Percentiles rank a stretch among this genome's conserved stretches.
Evolutionary conservation across 2,888 invertebrate genomes (phyloP).

Genomic region (Limenitis arthemis): DNA sequence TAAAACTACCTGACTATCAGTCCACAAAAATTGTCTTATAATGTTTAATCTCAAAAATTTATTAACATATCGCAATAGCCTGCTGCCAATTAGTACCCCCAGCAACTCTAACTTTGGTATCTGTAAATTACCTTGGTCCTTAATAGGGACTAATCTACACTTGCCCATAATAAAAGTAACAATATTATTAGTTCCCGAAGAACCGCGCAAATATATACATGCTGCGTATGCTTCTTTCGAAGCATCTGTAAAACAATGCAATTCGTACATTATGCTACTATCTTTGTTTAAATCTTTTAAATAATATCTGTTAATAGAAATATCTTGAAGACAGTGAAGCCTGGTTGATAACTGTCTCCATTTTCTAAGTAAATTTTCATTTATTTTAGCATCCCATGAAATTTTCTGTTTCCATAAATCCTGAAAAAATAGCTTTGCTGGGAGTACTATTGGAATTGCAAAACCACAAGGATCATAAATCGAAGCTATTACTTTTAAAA

Average conservation of each 20-base stretch:
- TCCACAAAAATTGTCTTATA: conserved; percentile 5
- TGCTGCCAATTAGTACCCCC: conserved; percentile 8
- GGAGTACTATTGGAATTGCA: conserved; percentile 7
- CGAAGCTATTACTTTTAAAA: background rate
- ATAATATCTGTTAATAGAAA: background rate
- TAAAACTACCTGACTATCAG: conserved; percentile 8
- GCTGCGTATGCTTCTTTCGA: conserved; percentile 11
- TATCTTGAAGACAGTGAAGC: background rate
- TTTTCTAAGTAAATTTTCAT: background rate
- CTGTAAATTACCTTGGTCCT: conserved; percentile 10
- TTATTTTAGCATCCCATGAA: conserved; percentile 12
- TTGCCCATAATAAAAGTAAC: conserved; percentile 22
- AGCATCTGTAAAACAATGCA: conserved; percentile 3
- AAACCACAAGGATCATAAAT: too few relatives aligned
- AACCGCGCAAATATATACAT: conserved; percentile 8
- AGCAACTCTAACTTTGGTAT: conserved; percentile 11
- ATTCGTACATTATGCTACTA: background rate
- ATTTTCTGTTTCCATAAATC: conserved; percentile 11
- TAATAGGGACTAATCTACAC: conserved; percentile 15
- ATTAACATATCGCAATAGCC: conserved; percentile 5
- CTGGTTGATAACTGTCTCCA: background rate
- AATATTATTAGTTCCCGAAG: conserved; percentile 6
- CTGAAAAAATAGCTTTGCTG: conserved; percentile 16
- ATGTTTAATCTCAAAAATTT: conserved; percentile 4
- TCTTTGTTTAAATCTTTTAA: background rate